Evolutionary conservation across 2,797 vertebrate genomes (phyloP).

Genomic region (Antrozous pallidus): DNA sequence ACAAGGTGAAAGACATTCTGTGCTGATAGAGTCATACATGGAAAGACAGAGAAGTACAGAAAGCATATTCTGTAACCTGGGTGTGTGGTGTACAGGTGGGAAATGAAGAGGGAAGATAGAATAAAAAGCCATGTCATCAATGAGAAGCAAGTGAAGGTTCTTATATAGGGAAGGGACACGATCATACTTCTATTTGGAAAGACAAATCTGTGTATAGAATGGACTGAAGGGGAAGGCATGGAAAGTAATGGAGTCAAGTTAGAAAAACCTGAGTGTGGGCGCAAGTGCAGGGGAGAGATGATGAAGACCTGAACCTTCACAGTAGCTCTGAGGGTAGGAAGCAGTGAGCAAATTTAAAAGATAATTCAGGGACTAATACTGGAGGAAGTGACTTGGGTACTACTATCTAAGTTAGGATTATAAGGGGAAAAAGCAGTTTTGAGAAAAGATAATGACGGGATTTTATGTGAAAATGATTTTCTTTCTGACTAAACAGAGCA

Average conservation of each 20-base stretch:
- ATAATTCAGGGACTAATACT: not conserved
- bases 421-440: not conserved
- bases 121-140: not conserved
- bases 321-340: not conserved
- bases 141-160: not conserved
- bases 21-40: not conserved
- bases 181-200: not conserved
- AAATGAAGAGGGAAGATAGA: not conserved
- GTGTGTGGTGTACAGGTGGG: not conserved
- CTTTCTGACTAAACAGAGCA: constrained; percentile 6
- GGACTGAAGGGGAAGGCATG: not conserved
- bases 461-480: not conserved
- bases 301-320: not conserved
- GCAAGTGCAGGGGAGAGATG: not conserved
- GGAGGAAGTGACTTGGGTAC: not conserved
- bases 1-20: not conserved
- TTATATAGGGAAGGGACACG: not conserved
- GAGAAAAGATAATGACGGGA: not conserved
- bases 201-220: not conserved
- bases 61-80: not conserved
- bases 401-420: not conserved
- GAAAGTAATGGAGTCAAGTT: not conserved
- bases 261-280: not conserved
- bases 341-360: not conserved
- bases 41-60: not conserved